Conservation (phyloP, 2,113 vertebrate species). For the Uropsilus gracilis region DNA sequence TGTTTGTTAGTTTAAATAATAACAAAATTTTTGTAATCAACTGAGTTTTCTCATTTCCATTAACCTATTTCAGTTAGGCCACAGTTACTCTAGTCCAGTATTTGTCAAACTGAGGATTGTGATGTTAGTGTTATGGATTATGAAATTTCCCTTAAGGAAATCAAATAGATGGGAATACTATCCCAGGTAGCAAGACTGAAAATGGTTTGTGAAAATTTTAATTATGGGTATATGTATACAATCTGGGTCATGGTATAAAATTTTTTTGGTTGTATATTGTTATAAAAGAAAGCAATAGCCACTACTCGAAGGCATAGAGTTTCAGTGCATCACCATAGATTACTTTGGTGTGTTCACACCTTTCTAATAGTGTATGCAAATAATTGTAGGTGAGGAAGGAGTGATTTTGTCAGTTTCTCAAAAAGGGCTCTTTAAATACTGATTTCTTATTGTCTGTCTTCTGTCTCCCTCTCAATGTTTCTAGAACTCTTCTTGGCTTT, state of each 20-base stretch:
- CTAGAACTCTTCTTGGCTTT: not conserved
- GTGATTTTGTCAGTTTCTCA: not conserved
- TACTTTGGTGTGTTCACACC: too few species aligned
- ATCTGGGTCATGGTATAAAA: not conserved
- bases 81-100: not conserved
- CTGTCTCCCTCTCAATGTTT: not conserved
- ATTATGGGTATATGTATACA: not conserved
- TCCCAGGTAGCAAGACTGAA: not conserved
- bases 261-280: not conserved
- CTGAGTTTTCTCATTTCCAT: not conserved
- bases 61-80: not conserved
- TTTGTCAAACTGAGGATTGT: not conserved
- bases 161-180: not conserved
- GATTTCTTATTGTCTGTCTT: not conserved
- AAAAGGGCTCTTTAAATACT: not conserved
- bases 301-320: not conserved
- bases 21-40: not conserved
- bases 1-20: not conserved
- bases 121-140: not conserved
- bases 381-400: not conserved
- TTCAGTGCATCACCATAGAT: not conserved
- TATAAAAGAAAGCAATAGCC: not conserved
- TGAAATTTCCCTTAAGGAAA: not conserved
- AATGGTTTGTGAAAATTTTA: not conserved
- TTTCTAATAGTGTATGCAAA: not conserved